Percentiles rank a stretch among this genome's conserved stretches.
Conservation (phyloP, 2,113 vertebrate genomes). For the Pagrus major region DNA sequence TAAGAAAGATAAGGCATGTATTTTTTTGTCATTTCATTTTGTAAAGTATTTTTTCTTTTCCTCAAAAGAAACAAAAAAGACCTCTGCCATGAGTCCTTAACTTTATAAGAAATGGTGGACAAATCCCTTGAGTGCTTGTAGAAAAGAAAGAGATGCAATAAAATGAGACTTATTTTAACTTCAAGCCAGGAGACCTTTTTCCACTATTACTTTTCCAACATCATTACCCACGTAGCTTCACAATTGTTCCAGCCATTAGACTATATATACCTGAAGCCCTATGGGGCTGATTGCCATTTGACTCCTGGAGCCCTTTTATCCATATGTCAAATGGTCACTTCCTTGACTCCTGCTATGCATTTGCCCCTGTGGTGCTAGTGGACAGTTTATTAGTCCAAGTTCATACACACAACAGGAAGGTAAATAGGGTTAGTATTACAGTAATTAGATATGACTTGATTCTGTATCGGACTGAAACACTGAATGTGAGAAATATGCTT, state of each 20-base stretch:
- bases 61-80: neutral
- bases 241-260: conserved; percentile 10
- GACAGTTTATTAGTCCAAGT: conserved; percentile 57
- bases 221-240: conserved; percentile 4
- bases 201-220: conserved; percentile 6
- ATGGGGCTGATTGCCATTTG: conserved; percentile 32
- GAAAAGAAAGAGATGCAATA: conserved; percentile 18
- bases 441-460: conserved; percentile 62
- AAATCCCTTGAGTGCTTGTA: neutral
- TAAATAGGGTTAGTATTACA: conserved; percentile 65
- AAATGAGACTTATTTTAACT: conserved; percentile 7
- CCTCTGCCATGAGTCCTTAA: neutral
- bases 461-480: neutral
- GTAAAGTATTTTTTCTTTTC: neutral
- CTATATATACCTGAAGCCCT: conserved; percentile 28
- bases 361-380: conserved; percentile 2
- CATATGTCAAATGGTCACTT: conserved; percentile 28
- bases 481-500: conserved; percentile 1
- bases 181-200: neutral
- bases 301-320: conserved; percentile 28
- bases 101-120: neutral
- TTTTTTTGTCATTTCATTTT: neutral
- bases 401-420: conserved; percentile 54
- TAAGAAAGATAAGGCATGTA: neutral
- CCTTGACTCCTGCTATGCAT: neutral